Evolutionary conservation across 2,888 invertebrate genomes (phyloP).

Genomic region (Cistogaster globosa): DNA sequence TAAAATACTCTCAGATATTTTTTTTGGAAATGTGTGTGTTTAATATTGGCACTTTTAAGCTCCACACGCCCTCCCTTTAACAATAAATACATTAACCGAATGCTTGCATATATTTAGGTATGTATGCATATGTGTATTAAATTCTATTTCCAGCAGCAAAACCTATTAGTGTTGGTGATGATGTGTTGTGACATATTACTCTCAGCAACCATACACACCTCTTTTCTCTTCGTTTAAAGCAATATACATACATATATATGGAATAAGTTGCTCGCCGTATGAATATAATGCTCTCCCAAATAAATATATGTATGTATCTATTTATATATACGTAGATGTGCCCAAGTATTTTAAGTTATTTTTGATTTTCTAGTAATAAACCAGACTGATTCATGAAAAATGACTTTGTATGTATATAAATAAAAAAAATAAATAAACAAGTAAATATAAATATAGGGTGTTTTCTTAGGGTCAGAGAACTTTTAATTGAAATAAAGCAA

Average conservation of each 20-base stretch:
- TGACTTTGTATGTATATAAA: no score
- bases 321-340: no score
- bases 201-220: conserved; percentile 48
- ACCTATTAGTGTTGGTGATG: conserved; percentile 9
- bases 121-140: not conserved
- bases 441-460: no score
- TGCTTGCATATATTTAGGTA: not conserved
- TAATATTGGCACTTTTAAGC: not conserved
- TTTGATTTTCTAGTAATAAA: no score
- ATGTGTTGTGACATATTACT: conserved; percentile 6
- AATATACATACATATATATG: not conserved
- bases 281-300: no score
- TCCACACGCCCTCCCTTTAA: not conserved
- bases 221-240: conserved; percentile 12
- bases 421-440: no score
- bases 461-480: no score
- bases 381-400: no score
- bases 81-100: not conserved
- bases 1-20: conserved; percentile 3
- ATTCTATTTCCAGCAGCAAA: conserved; percentile 26
- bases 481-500: no score
- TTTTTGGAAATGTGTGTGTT: not conserved
- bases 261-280: no score
- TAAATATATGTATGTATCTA: not conserved
- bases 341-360: no score